These are phyloP conservation scores for Hoplostethus mediterraneus DNA, from an alignment of 2,797 vertebrate genomes.

Conservation along the genomic window DNA sequence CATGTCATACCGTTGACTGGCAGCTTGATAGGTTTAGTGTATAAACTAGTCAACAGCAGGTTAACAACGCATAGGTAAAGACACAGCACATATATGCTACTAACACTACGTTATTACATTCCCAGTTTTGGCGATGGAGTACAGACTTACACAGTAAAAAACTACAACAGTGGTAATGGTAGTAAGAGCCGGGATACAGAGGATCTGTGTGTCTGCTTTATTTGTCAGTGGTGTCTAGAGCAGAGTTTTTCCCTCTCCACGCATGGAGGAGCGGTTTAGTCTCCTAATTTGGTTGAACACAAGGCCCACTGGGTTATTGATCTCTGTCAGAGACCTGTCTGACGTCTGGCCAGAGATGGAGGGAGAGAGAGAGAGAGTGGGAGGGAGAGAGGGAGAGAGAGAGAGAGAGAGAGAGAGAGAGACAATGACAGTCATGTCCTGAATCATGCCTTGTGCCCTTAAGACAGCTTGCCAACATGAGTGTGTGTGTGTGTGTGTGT, in stretches of 20 bases:
- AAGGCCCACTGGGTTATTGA: slow-evolving; percentile 89
- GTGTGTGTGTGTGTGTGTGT: slow-evolving; percentile 21
- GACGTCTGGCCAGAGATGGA: slow-evolving; percentile 78
- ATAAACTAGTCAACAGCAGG: background rate
- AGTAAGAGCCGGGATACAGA: slow-evolving; percentile 27
- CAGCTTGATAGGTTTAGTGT: background rate
- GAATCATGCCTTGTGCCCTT: slow-evolving; percentile 73
- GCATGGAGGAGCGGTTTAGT: slow-evolving; percentile 83
- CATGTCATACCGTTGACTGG: too few species aligned
- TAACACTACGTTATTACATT: background rate
- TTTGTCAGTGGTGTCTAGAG: slow-evolving; percentile 80
- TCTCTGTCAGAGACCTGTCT: slow-evolving; percentile 85
- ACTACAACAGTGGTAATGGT: slow-evolving; percentile 3
- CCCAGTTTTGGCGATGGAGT: background rate
- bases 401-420: background rate
- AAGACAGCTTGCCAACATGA: slow-evolving; percentile 58
- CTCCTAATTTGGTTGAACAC: slow-evolving; percentile 87
- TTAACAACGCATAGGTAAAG: background rate
- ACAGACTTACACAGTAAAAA: background rate
- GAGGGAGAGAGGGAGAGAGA: slow-evolving; percentile 10
- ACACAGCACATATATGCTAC: background rate
- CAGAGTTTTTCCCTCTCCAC: slow-evolving; percentile 77
- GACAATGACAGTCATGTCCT: slow-evolving; percentile 63
- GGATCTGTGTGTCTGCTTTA: slow-evolving; percentile 71
- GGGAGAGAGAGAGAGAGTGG: slow-evolving; percentile 37